These are phyloP conservation scores for Lepus europaeus DNA, from an alignment of 2,113 vertebrate genomes.

Conservation along the genomic window DNA sequence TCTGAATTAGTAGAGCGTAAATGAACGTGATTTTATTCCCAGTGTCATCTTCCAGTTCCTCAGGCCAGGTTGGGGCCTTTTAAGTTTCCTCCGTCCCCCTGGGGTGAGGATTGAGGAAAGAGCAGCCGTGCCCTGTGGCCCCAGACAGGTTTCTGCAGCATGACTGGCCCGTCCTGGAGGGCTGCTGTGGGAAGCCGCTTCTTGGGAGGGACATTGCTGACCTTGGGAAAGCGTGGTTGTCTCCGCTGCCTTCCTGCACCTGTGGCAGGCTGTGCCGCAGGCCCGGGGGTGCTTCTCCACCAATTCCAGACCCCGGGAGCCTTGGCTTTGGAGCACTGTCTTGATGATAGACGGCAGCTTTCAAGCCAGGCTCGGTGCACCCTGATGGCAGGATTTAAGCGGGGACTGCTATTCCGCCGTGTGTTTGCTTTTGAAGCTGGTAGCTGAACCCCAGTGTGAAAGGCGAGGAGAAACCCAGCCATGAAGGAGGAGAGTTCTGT, in stretches of 20 bases:
- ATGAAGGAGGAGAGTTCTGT: neutral
- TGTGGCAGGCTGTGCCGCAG: neutral
- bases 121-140: slow-evolving; percentile 17
- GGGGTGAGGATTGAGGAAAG: neutral
- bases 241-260: neutral
- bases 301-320: no score
- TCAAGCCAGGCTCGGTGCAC: neutral
- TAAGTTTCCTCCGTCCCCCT: neutral
- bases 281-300: no score
- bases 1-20: slow-evolving; percentile 65
- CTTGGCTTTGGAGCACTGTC: neutral
- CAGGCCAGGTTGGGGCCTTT: slow-evolving; percentile 34
- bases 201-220: neutral
- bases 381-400: neutral
- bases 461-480: neutral
- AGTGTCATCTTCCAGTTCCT: slow-evolving; percentile 24
- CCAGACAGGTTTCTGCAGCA: neutral
- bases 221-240: neutral
- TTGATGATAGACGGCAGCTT: neutral
- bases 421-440: neutral
- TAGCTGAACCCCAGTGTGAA: neutral
- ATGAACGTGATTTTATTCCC: slow-evolving; percentile 18
- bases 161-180: neutral
- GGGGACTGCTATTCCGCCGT: neutral
- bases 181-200: neutral